Percentiles rank a stretch among this genome's conserved stretches.
These are phyloP conservation scores for Diplolepis rosae DNA, from an alignment of 2,888 invertebrate species.

Conservation along the genomic window DNA sequence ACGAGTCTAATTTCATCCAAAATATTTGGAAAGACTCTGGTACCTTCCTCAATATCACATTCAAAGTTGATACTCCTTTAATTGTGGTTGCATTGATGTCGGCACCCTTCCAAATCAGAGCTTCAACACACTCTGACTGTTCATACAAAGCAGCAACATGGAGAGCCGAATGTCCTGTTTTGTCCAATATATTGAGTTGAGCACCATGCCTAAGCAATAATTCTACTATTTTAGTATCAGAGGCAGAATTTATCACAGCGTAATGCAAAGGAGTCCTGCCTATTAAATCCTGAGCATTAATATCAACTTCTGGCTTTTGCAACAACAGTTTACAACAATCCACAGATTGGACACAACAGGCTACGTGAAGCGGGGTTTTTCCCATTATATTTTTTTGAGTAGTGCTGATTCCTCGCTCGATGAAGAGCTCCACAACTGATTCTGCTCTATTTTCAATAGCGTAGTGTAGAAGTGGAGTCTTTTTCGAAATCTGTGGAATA, in stretches of 20 bases:
- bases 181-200: slow-evolving; percentile 68
- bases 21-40: slow-evolving; percentile 73
- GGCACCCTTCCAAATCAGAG: slow-evolving; percentile 73
- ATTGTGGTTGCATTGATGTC: slow-evolving; percentile 74
- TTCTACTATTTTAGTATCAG: slow-evolving; percentile 63
- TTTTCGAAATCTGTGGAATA: slow-evolving; percentile 48
- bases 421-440: slow-evolving; percentile 68
- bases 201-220: slow-evolving; percentile 65
- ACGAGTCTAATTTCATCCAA: slow-evolving; percentile 71
- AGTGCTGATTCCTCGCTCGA: slow-evolving; percentile 72
- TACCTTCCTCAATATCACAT: slow-evolving; percentile 72
- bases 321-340: slow-evolving; percentile 67
- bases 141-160: slow-evolving; percentile 75
- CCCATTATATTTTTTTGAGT: slow-evolving; percentile 70
- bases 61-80: slow-evolving; percentile 72
- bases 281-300: slow-evolving; percentile 70
- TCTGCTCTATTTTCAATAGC: slow-evolving; percentile 70
- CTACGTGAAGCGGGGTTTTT: slow-evolving; percentile 76
- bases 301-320: slow-evolving; percentile 60
- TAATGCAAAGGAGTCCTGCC: slow-evolving; percentile 73
- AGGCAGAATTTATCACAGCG: slow-evolving; percentile 70
- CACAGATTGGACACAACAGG: slow-evolving; percentile 69
- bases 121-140: slow-evolving; percentile 71
- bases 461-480: slow-evolving; percentile 75
- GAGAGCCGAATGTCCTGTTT: slow-evolving; percentile 72